Conservation (phyloP, 1,140 invertebrate species). For the Maconellicoccus hirsutus region DNA sequence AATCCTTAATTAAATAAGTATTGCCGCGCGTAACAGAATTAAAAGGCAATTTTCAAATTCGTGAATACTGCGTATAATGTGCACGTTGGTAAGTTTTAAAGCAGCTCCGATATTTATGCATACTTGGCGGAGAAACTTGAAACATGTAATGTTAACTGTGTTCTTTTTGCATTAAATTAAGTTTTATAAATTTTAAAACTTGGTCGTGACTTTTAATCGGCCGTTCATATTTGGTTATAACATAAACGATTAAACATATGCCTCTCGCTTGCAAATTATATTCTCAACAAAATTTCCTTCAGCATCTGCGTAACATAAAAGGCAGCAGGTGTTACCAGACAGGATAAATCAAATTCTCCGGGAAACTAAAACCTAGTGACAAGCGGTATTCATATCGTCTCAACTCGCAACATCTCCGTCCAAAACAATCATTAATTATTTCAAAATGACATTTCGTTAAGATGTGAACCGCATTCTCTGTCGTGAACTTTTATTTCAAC, state of each 20-base stretch:
- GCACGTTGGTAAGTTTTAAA: too few species aligned
- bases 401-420: neutral
- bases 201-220: neutral
- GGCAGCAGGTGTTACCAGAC: slow-evolving; percentile 1
- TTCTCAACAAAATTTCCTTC: neutral
- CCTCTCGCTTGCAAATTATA: neutral
- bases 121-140: neutral
- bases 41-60: too few species aligned
- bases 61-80: too few species aligned
- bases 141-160: neutral
- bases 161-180: neutral
- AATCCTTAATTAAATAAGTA: too few species aligned
- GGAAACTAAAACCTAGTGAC: slow-evolving; percentile 1
- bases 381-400: neutral
- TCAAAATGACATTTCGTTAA: neutral
- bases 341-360: neutral
- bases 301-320: neutral
- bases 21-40: too few species aligned
- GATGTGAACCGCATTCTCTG: neutral
- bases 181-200: neutral
- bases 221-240: neutral
- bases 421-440: neutral
- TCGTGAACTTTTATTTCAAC: neutral
- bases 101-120: neutral
- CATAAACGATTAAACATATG: slow-evolving; percentile 5